Conservation (phyloP, 2,888 invertebrate species). For the Ichneumoninae sp. region DNA sequence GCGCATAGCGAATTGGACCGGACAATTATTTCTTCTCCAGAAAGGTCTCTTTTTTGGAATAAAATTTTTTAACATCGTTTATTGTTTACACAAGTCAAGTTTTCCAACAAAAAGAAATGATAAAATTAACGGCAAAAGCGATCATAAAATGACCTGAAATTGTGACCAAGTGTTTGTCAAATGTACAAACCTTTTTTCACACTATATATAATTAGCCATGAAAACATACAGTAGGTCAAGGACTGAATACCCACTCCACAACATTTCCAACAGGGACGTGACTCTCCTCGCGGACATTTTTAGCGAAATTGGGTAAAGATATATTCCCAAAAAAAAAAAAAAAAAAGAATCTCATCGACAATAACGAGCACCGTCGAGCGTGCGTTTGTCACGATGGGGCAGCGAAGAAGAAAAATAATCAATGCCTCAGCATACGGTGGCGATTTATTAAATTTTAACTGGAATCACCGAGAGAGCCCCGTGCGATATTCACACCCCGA, state of each 20-base stretch:
- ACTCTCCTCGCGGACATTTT: background rate
- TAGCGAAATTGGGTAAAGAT: background rate
- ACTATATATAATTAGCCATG: background rate
- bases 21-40: too few species aligned
- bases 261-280: background rate
- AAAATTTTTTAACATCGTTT: too few species aligned
- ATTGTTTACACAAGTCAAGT: too few species aligned
- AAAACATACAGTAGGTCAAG: background rate
- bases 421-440: background rate
- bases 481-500: constrained; percentile 49
- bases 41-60: too few species aligned
- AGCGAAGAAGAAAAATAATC: background rate
- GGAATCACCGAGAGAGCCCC: background rate
- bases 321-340: background rate
- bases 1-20: too few species aligned
- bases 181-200: too few species aligned
- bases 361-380: constrained; percentile 8
- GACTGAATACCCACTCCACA: background rate
- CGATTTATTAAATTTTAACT: constrained; percentile 25
- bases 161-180: too few species aligned
- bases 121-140: too few species aligned
- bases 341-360: background rate
- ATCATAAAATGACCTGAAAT: too few species aligned
- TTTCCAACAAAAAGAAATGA: too few species aligned
- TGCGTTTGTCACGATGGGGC: background rate